Percentiles rank a stretch among this genome's conserved stretches.
Evolutionary conservation across 1,140 invertebrate genomes (phyloP).

Genomic region (Zaprionus gabonicus): DNA sequence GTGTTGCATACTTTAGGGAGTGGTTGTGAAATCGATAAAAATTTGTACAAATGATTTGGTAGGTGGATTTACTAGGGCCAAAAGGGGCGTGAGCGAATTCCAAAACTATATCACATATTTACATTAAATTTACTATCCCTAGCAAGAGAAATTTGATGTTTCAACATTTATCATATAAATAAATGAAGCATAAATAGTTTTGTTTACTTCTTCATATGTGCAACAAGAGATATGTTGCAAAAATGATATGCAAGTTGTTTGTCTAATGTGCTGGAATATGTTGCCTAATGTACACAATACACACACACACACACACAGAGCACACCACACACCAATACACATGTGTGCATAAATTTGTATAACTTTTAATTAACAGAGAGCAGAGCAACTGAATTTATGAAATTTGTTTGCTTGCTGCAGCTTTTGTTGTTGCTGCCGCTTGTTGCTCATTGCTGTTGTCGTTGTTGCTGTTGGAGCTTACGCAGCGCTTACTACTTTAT

Average conservation of each 20-base stretch:
- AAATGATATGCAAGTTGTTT: background rate
- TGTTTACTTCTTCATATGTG: background rate
- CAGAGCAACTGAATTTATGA: constrained; percentile 32
- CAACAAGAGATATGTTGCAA: background rate
- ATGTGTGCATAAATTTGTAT: constrained; percentile 8
- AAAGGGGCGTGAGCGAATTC: too few species aligned
- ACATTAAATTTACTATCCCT: too few species aligned
- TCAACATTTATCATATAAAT: background rate
- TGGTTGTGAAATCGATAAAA: too few species aligned
- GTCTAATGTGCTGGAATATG: background rate
- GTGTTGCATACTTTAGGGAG: too few species aligned
- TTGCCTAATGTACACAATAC: background rate
- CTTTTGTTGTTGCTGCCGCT: constrained; percentile 13
- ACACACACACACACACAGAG: background rate
- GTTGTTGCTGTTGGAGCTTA: constrained; percentile 16
- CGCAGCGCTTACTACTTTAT: constrained; percentile 5
- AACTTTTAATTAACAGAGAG: constrained; percentile 52
- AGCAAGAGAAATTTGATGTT: background rate
- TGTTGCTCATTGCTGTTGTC: constrained; percentile 6
- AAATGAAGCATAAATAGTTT: background rate
- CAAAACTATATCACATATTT: too few species aligned
- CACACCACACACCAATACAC: background rate
- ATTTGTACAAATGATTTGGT: too few species aligned
- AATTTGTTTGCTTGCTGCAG: constrained; percentile 24
- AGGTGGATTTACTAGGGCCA: too few species aligned